Evolutionary conservation across 2,888 invertebrate species (phyloP).

Genomic region (Acleris sparsana): DNA sequence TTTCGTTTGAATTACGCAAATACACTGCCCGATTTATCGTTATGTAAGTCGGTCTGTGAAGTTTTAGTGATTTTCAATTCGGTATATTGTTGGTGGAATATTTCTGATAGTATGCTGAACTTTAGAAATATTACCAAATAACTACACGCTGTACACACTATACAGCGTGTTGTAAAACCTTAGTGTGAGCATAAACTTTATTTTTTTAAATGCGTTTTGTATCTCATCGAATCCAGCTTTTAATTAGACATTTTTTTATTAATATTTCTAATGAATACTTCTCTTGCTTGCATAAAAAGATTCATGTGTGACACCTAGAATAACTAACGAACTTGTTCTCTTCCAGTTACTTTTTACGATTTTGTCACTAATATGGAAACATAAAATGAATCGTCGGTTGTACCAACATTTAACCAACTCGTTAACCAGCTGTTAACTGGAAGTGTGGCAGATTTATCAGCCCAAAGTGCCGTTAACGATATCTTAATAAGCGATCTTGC

Average conservation of each 20-base stretch:
- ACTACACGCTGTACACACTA: no score
- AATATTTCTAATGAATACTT: no score
- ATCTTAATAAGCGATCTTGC: conserved; percentile 9
- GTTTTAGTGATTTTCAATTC: conserved; percentile 18
- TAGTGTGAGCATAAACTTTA: no score
- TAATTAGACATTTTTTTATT: no score
- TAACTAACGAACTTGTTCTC: no score
- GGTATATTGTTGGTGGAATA: not conserved
- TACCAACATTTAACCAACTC: not conserved
- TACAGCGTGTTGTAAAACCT: no score
- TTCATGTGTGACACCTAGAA: no score
- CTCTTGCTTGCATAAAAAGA: no score
- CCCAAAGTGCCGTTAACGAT: conserved; percentile 5
- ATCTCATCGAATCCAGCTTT: no score
- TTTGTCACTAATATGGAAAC: not conserved
- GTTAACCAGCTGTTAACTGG: conserved; percentile 3
- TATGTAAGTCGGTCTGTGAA: conserved; percentile 18
- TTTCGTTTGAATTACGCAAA: conserved; percentile 22
- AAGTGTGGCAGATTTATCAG: conserved; percentile 3
- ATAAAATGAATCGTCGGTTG: not conserved
- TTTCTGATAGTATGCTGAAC: not conserved
- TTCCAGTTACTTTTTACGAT: not conserved
- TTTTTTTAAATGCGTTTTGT: no score
- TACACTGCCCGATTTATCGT: conserved; percentile 16
- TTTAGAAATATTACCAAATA: no score